Evolutionary conservation across 2,113 vertebrate genomes (phyloP).

Genomic region (Jacana jacana): DNA sequence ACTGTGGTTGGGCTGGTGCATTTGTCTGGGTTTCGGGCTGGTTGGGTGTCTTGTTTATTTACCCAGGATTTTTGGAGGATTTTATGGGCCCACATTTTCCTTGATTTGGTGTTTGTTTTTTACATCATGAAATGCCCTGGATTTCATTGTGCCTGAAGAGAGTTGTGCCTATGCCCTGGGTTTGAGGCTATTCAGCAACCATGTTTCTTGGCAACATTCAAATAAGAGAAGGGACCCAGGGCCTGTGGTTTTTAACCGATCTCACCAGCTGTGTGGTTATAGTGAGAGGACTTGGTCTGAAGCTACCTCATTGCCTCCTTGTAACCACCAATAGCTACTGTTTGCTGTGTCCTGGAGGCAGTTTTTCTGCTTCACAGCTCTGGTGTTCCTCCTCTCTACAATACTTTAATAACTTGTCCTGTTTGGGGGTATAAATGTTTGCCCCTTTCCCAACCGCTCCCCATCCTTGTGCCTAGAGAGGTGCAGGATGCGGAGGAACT

Average conservation of each 20-base stretch:
- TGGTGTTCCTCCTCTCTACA: not conserved
- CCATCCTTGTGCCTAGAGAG: not conserved
- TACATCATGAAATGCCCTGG: not conserved
- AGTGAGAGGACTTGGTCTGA: not conserved
- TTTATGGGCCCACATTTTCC: not conserved
- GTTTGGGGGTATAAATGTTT: not conserved
- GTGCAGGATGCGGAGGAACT: not conserved
- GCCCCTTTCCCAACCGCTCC: not conserved
- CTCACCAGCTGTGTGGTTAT: not conserved
- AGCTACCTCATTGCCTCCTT: not conserved
- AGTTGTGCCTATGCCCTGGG: not conserved
- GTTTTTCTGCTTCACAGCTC: not conserved
- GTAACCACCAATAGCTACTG: not conserved
- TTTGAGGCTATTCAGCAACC: not conserved
- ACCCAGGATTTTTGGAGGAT: not conserved
- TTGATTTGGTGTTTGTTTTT: not conserved
- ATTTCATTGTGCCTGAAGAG: not conserved
- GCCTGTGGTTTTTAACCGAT: not conserved
- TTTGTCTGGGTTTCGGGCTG: not conserved
- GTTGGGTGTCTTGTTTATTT: not conserved
- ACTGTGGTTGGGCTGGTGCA: not conserved
- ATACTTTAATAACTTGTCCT: not conserved
- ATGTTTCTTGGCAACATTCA: not conserved
- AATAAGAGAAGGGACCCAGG: not conserved
- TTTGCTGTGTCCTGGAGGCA: not conserved